phyloP scores from a whole-genome alignment of 2,113 vertebrate species.

The Trematomus loennbergii region DNA sequence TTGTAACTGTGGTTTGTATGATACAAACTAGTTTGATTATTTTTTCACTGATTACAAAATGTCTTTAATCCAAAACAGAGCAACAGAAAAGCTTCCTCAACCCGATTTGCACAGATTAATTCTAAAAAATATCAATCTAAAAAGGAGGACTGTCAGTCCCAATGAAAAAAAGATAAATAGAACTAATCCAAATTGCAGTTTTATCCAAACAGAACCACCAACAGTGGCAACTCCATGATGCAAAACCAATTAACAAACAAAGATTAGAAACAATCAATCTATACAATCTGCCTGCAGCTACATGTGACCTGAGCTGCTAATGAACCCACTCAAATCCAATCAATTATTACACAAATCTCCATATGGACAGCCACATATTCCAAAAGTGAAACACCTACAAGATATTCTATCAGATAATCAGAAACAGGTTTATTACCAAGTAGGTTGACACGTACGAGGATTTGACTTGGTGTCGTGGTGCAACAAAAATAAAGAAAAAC shows the following conservation, averaged over 20 bases:
- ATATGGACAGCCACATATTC: not conserved
- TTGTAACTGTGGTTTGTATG: not conserved
- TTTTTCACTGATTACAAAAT: not conserved
- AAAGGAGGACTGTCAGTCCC: not conserved
- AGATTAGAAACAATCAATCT: not conserved
- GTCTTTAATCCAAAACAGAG: not conserved
- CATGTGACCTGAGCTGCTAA: not conserved
- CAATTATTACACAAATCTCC: not conserved
- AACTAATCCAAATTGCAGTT: not conserved
- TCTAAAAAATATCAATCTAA: not conserved
- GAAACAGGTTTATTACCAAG: too few species aligned
- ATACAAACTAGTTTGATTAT: not conserved
- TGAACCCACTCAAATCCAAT: not conserved
- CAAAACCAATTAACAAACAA: not conserved
- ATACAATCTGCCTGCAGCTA: too few species aligned
- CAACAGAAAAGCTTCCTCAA: not conserved
- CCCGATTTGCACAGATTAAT: not conserved
- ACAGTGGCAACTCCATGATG: not conserved
- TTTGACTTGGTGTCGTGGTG: too few species aligned
- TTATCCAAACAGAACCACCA: not conserved
- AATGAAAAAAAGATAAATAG: not conserved
- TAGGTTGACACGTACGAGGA: too few species aligned
- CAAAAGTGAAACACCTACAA: too few species aligned
- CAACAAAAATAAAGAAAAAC: too few species aligned
- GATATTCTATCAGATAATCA: too few species aligned